Evolutionary conservation across 2,888 invertebrate genomes (phyloP).

Genomic region (Habroteleia sp.): DNA sequence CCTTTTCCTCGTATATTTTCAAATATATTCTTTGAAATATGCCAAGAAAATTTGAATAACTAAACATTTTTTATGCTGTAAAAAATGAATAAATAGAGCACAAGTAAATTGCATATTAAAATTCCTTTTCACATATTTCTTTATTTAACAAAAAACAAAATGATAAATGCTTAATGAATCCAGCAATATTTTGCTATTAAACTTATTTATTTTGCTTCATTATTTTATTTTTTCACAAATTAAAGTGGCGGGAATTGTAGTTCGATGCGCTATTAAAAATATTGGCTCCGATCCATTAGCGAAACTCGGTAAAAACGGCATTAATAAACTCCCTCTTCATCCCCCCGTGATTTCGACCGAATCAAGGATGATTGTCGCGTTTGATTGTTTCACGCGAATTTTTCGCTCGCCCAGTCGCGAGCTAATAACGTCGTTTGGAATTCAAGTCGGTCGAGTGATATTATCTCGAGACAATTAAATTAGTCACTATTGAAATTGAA

Average conservation of each 20-base stretch:
- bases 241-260: no score
- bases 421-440: conserved; percentile 63
- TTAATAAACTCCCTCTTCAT: conserved; percentile 20
- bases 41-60: conserved; percentile 1
- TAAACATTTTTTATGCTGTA: background rate
- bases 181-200: no score
- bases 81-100: background rate
- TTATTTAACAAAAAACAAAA: no score
- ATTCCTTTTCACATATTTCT: no score
- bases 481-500: conserved; percentile 74
- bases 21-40: conserved; percentile 5
- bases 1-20: conserved; percentile 9
- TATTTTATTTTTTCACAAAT: no score
- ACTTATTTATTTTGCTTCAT: no score
- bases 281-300: conserved; percentile 7
- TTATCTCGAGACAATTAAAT: conserved; percentile 76
- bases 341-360: conserved; percentile 20
- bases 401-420: conserved; percentile 9
- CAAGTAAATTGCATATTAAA: no score
- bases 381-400: conserved; percentile 35
- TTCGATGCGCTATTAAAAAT: no score
- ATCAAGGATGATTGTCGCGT: conserved; percentile 37
- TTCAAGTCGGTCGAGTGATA: conserved; percentile 67
- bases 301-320: conserved; percentile 1
- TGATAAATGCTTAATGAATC: no score